A percentile compares a stretch with the other conserved stretches of the same genome.
Evolutionary conservation across 2,797 vertebrate species (phyloP).

Genomic region (Tarsius wallacei): DNA sequence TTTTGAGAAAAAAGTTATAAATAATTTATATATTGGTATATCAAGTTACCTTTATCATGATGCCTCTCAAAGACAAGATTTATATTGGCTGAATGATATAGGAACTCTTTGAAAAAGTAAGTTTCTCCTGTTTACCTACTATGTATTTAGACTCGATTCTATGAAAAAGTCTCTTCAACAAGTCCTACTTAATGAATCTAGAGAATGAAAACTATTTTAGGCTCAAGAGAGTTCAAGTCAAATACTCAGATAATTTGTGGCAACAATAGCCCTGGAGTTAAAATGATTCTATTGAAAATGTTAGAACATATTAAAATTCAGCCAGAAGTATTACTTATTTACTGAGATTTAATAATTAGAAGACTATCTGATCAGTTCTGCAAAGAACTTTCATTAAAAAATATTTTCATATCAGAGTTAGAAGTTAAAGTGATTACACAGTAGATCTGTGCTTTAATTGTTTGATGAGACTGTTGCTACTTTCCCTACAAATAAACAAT

Average conservation of each 20-base stretch:
- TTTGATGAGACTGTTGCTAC: neutral
- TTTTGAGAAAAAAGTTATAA: neutral
- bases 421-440: neutral
- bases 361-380: neutral
- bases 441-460: neutral
- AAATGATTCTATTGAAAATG: neutral
- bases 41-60: neutral
- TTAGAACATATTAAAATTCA: neutral
- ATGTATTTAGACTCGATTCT: neutral
- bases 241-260: conserved; percentile 1
- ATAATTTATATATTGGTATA: neutral
- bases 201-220: neutral
- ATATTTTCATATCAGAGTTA: neutral
- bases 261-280: neutral
- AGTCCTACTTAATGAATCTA: neutral
- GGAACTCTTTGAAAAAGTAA: neutral
- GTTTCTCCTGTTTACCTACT: neutral
- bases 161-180: neutral
- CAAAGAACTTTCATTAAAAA: neutral
- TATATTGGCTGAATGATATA: neutral
- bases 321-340: neutral
- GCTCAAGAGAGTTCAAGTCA: neutral
- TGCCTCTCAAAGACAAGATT: neutral
- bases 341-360: neutral
- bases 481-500: neutral